Base-by-base conservation (phyloP, 2,888 invertebrate species). In the Blera fallax region DNA sequence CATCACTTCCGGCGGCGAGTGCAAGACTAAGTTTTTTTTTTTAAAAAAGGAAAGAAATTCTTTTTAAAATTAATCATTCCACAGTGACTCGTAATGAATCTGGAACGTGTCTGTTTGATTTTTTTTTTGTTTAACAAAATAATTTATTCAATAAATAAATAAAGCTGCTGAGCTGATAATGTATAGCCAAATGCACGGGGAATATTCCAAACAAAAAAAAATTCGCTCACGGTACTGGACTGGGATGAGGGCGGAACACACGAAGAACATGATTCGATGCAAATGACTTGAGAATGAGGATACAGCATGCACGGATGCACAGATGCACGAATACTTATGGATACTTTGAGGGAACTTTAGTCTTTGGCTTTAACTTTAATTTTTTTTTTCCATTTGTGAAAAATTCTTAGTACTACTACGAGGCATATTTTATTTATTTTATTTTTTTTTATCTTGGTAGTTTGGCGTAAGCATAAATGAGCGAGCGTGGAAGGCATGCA, bases 141-240 rank as follows among this genome's bases (percentile, higher is more conserved):
- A 72, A 52, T 60, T 76, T 72, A 72, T 56, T 78, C 37, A 69
- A 69, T 69, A 83, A 64, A 83, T 83, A 73, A 73, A 69, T 73
- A 32, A 67, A 79, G 69, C 67, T 73, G 65, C 60, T 37, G 34
- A 48, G n/a, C n/a, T n/a, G n/a, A n/a, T n/a, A n/a, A n/a, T n/a
- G n/a, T n/a, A n/a, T 62, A 56, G 40, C 32, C 45, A 70, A 64
- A 56, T 54, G 29, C n/a, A 48, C 7, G 60, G 67, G 7, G 18
- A 21, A 62, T 73, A 83, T 58, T 58, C 34, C 32, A 67, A 45
- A 45, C 18, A 65, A 48, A 48, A 56, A 43, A 58, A 70, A 48
- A 32, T 27, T 54, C n/a, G 18, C 40, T 64, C 48, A 54, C 48
- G 24, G 18, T 69, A 24, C 73, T 56, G 32, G n/a, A 40, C 34